Evolutionary conservation across 2,113 vertebrate species (phyloP), one percentile per base, ranked within the genome.

Genomic region (Chaetops frenatus): DNA sequence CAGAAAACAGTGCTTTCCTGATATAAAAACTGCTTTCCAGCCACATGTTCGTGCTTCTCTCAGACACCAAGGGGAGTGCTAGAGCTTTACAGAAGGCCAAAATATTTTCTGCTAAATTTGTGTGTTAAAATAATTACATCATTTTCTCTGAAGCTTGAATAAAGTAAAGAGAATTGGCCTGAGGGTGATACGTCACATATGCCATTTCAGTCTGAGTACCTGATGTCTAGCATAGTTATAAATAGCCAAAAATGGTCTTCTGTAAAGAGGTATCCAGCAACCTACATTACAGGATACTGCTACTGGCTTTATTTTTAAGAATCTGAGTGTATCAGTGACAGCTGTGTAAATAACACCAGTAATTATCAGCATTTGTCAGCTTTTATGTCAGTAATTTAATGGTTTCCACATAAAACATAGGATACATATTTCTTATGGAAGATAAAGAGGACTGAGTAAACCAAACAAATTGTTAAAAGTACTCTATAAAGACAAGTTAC

Each of bases 1-100:
- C 9, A 80, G 19, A 79, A 79, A 95, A 57, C 53, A 48, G 4
- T 28, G 4, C 5, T 86, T 15, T 64, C 8, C 27, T 54, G 35
- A 42, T 42, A 35, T 1, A 51, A 77, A 81, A 79, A 23, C 11
- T 72, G 6, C 48, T 88, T 86, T 72, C 8, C 66, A 87, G 50
- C 58, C 11, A 40, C 42, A 33, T 72, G 77, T 69, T 27, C 54
- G n/a, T 89, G 17, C 87, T 90, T 42, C 58, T 94, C 38, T 93
- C 66, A 81, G 11, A 94, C 87, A 92, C 62, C 85, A 83, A 97
- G 89, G 81, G 93, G 87, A 92, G 93, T 95, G 70, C 84, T 92
- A 93, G 93, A 96, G 90, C 88, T 93, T 88, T 96, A 36, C 23
- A 77, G 38, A 90, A 73, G 19, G 33, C 11, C 1, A 12, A 83